Evolutionary conservation across 2,888 invertebrate species (phyloP), one percentile per base, ranked within the genome.

Genomic region (Cactoblastis cactorum): DNA sequence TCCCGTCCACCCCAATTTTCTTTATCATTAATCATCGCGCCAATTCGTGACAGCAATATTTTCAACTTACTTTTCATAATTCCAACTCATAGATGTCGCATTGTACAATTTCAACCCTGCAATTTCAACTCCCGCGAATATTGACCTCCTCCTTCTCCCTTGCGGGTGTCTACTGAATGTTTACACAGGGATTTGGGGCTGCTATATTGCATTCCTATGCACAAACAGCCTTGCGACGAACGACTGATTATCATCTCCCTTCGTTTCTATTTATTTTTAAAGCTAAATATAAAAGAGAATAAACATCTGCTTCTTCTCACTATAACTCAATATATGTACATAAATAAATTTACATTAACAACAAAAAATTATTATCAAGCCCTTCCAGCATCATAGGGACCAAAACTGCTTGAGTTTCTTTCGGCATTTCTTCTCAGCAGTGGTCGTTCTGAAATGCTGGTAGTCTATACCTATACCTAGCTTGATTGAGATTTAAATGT

Each of bases 131-230:
- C 28, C 69, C 61, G 67, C 74, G 78, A 80, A 80, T 80, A 73
- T 73, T 77, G 80, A 79, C 80, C 76, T 77, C 63, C 35, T 80
- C 80, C 75, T 77, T 63, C 41, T 67, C 64, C 57, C 49, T 54
- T 67, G 60, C 68, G 74, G 74, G 76, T 71, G 76, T 72, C 76
- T 80, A 80, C 71, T 74, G 79, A 77, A 79, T 84, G 82, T 86
- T 86, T 85, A 78, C 81, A 69, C 65, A 70, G 68, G 77, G 80
- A 79, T 83, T 80, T 74, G 73, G 78, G 78, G 77, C 67, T 71
- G 61, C 63, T 57, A 69, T 80, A 86, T 85, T 86, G 77, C 88
- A 86, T 86, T 85, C 84, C 83, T 77, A 67, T 74, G 74, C 65
- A 58, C 65, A 61, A 53, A 53, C 53, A 52, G 57, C 4, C n/a